phyloP scores from a whole-genome alignment of 2,113 vertebrate genomes.

The Hemiprocne comata region DNA sequence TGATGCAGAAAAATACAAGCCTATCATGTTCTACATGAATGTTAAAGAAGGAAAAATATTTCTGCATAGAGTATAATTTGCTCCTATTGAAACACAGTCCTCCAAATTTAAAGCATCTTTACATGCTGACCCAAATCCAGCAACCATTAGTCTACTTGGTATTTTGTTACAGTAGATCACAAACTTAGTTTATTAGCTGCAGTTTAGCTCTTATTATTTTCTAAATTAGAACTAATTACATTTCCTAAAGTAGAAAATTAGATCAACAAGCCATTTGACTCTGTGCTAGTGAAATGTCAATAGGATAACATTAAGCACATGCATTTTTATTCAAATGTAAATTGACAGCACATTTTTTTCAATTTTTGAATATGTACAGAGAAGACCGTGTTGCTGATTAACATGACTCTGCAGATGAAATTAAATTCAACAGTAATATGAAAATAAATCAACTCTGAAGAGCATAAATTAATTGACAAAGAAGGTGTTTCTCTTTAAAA shows the following conservation, averaged over 20 bases:
- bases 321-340: slow-evolving; percentile 55
- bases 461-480: background rate
- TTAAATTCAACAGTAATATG: slow-evolving; percentile 41
- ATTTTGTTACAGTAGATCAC: slow-evolving; percentile 31
- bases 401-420: slow-evolving; percentile 10
- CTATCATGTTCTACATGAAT: background rate
- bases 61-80: slow-evolving; percentile 4
- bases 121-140: slow-evolving; percentile 4
- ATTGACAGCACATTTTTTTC: background rate
- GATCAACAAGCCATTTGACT: slow-evolving; percentile 53
- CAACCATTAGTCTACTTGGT: background rate
- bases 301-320: slow-evolving; percentile 44
- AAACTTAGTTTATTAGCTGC: slow-evolving; percentile 55
- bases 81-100: background rate
- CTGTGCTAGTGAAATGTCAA: slow-evolving; percentile 49
- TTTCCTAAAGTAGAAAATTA: slow-evolving; percentile 65
- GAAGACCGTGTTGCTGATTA: background rate
- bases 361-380: slow-evolving; percentile 26
- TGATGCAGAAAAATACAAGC: background rate
- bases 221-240: slow-evolving; percentile 66
- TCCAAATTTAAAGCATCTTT: slow-evolving; percentile 41
- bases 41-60: slow-evolving; percentile 12
- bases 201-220: slow-evolving; percentile 55
- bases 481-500: background rate
- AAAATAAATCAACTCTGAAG: slow-evolving; percentile 25